These are phyloP conservation scores for Petrocephalus microphthalmus DNA, from an alignment of 2,113 vertebrate genomes.

Conservation along the genomic window DNA sequence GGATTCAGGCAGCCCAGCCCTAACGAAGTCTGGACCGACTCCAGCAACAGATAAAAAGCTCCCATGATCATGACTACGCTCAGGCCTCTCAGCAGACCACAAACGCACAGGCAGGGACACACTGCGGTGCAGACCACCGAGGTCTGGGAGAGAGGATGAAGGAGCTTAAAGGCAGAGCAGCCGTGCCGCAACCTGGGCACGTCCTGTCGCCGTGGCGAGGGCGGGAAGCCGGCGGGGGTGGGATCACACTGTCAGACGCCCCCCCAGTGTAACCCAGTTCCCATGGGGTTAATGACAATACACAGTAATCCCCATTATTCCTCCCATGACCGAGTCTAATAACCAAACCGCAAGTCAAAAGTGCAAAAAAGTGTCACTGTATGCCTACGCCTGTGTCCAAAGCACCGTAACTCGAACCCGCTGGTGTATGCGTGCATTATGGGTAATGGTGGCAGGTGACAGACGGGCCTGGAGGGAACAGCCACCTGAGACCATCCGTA, in stretches of 20 bases:
- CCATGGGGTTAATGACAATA: not conserved
- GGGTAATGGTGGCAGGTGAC: not conserved
- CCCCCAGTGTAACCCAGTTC: not conserved
- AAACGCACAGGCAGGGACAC: conserved; percentile 54
- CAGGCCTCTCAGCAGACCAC: conserved; percentile 34
- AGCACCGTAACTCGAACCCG: not conserved
- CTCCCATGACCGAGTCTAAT: not conserved
- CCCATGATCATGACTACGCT: not conserved
- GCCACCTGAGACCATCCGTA: not conserved
- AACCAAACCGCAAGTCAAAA: not conserved
- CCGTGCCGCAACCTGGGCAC: not conserved
- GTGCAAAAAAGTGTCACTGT: not conserved
- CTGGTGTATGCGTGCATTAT: not conserved
- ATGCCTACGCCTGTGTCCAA: not conserved
- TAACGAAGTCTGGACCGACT: not conserved
- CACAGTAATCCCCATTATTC: not conserved
- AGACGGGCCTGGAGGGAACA: not conserved
- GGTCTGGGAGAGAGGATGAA: not conserved
- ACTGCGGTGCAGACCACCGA: conserved; percentile 38
- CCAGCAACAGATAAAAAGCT: not conserved
- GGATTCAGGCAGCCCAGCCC: not conserved
- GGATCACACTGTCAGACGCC: not conserved
- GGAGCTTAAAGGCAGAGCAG: not conserved
- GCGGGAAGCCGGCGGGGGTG: not conserved
- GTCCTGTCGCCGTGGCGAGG: not conserved